phyloP scores from a whole-genome alignment of 1,140 invertebrate genomes.

The Cotesia chilonis region DNA sequence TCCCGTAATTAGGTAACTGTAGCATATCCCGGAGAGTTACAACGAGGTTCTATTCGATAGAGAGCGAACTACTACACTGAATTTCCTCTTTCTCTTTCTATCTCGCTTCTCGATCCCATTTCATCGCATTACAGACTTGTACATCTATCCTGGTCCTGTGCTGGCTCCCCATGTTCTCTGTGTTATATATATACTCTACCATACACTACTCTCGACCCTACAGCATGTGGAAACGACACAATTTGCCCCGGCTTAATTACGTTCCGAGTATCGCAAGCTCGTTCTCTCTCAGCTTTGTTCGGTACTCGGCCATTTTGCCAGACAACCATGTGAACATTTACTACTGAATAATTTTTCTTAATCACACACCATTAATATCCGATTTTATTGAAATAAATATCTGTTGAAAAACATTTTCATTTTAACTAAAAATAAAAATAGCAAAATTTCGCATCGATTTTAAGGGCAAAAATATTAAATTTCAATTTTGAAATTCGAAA shows the following conservation, averaged over 20 bases:
- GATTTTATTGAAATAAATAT: constrained; percentile 5
- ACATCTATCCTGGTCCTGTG: not conserved
- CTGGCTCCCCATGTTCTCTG: not conserved
- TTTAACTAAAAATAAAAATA: not conserved
- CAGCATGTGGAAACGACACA: constrained; percentile 28
- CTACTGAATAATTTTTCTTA: constrained; percentile 1
- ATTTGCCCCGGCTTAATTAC: constrained; percentile 28
- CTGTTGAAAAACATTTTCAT: not conserved
- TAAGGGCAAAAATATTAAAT: too few relatives aligned
- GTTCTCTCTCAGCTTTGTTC: not conserved
- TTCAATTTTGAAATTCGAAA: too few relatives aligned
- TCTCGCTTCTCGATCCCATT: not conserved
- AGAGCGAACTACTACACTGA: not conserved
- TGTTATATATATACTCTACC: not conserved
- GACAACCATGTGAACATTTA: constrained; percentile 21
- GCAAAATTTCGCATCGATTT: too few relatives aligned
- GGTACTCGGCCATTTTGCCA: constrained; percentile 7
- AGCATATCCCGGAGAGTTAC: not conserved
- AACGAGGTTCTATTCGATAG: not conserved
- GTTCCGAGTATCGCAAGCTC: constrained; percentile 20
- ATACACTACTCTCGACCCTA: constrained; percentile 2
- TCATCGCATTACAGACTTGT: not conserved
- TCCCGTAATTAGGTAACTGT: constrained; percentile 13
- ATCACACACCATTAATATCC: constrained; percentile 5
- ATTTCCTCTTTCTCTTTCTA: not conserved